These are phyloP conservation scores for Catocala sponsa DNA, from an alignment of 2,888 invertebrate species.

Conservation along the genomic window DNA sequence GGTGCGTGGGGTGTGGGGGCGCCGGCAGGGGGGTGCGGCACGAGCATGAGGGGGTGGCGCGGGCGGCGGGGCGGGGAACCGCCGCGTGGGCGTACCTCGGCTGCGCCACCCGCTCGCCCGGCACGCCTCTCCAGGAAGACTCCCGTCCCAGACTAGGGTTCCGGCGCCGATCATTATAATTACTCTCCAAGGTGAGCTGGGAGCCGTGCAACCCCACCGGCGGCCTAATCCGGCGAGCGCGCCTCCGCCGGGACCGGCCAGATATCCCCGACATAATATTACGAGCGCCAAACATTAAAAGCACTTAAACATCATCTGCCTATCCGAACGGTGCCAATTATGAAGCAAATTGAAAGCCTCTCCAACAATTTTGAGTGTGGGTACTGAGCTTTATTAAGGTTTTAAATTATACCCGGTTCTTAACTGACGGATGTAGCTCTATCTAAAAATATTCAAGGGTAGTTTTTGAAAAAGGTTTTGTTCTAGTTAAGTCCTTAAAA, in stretches of 20 bases:
- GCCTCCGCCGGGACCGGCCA: conserved; percentile 76
- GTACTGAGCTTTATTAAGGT: conserved; percentile 66
- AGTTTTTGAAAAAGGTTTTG: conserved; percentile 44
- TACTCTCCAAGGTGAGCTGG: conserved; percentile 87
- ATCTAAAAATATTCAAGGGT: conserved; percentile 41
- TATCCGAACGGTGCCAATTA: conserved; percentile 75
- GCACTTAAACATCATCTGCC: conserved; percentile 77
- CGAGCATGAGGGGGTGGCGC: conserved; percentile 73
- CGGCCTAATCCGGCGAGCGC: conserved; percentile 77
- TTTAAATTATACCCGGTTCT: conserved; percentile 53
- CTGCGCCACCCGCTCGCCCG: conserved; percentile 79
- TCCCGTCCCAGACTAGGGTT: conserved; percentile 82
- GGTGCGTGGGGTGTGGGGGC: conserved; percentile 80
- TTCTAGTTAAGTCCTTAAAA: conserved; percentile 42
- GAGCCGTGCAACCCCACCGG: conserved; percentile 77
- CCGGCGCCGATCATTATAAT: conserved; percentile 88
- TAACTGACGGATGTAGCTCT: conserved; percentile 50
- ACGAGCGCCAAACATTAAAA: conserved; percentile 75
- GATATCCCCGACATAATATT: conserved; percentile 77
- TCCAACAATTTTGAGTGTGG: conserved; percentile 64
- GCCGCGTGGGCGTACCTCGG: conserved; percentile 82
- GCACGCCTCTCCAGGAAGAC: conserved; percentile 86
- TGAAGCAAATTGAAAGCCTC: conserved; percentile 74
- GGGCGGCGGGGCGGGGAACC: conserved; percentile 60
- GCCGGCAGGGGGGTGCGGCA: conserved; percentile 75